Conservation (phyloP, 2,797 vertebrate genomes). For the Discoglossus pictus region DNA sequence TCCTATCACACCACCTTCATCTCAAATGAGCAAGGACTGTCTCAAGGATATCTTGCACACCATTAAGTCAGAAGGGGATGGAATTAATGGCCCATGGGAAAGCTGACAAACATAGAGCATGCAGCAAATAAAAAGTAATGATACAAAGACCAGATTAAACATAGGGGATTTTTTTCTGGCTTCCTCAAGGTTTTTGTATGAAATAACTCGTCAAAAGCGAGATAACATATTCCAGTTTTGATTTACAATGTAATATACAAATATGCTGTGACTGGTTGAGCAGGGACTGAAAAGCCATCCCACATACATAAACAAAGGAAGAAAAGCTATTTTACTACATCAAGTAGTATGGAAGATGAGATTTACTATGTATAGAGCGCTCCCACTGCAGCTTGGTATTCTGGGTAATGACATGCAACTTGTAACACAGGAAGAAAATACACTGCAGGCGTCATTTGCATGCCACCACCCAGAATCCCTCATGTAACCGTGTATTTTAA, state of each 20-base stretch:
- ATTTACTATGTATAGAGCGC: too few relatives aligned
- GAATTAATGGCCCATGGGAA: conserved; percentile 49
- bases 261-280: too few relatives aligned
- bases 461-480: too few relatives aligned
- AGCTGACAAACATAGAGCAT: conserved; percentile 49
- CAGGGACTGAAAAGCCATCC: too few relatives aligned
- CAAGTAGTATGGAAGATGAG: too few relatives aligned
- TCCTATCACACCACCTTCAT: conserved; percentile 54
- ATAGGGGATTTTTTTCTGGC: conserved; percentile 1
- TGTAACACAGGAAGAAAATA: too few relatives aligned
- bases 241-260: not conserved
- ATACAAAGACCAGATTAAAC: conserved; percentile 45
- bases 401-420: too few relatives aligned
- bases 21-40: conserved; percentile 51
- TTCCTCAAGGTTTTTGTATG: conserved; percentile 29
- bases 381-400: too few relatives aligned
- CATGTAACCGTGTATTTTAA: too few relatives aligned
- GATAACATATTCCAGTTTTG: conserved; percentile 23
- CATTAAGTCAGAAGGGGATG: conserved; percentile 35
- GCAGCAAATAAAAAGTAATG: conserved; percentile 53
- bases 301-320: too few relatives aligned
- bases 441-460: too few relatives aligned
- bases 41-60: conserved; percentile 45
- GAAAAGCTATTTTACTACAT: too few relatives aligned
- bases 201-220: conserved; percentile 24